Evolutionary conservation across 2,888 invertebrate species (phyloP).

Genomic region (Danaus chrysippus): DNA sequence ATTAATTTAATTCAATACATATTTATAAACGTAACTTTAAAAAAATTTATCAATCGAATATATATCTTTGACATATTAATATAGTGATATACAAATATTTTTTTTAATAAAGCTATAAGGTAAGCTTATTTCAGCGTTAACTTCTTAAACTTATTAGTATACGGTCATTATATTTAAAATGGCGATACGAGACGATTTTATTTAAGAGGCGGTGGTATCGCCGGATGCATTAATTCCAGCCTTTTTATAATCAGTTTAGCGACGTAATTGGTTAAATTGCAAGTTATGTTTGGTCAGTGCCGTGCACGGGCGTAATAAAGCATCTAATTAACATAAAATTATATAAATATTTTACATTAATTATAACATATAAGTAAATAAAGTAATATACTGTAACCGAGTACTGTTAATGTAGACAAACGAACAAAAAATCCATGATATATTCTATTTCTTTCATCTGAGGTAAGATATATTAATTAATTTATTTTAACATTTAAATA

Average conservation of each 20-base stretch:
- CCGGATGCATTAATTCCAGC: slow-evolving; percentile 42
- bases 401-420: too few relatives aligned
- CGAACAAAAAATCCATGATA: too few relatives aligned
- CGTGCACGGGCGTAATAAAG: slow-evolving; percentile 26
- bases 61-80: background rate
- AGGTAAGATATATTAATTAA: too few relatives aligned
- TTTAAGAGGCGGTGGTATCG: slow-evolving; percentile 10
- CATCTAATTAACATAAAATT: slow-evolving; percentile 25
- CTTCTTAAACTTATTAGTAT: too few relatives aligned
- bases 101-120: background rate
- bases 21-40: too few relatives aligned
- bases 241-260: slow-evolving; percentile 43
- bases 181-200: background rate
- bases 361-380: slow-evolving; percentile 8
- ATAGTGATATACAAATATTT: background rate
- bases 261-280: slow-evolving; percentile 41
- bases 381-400: too few relatives aligned
- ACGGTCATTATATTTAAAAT: too few relatives aligned
- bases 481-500: too few relatives aligned
- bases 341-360: slow-evolving; percentile 21
- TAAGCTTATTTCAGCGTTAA: too few relatives aligned
- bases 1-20: too few relatives aligned
- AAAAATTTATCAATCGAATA: too few relatives aligned
- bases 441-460: too few relatives aligned
- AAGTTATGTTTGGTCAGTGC: slow-evolving; percentile 35